These are phyloP conservation scores for Heterocephalus glaber DNA, from an alignment of 2,113 vertebrate genomes.

Conservation along the genomic window DNA sequence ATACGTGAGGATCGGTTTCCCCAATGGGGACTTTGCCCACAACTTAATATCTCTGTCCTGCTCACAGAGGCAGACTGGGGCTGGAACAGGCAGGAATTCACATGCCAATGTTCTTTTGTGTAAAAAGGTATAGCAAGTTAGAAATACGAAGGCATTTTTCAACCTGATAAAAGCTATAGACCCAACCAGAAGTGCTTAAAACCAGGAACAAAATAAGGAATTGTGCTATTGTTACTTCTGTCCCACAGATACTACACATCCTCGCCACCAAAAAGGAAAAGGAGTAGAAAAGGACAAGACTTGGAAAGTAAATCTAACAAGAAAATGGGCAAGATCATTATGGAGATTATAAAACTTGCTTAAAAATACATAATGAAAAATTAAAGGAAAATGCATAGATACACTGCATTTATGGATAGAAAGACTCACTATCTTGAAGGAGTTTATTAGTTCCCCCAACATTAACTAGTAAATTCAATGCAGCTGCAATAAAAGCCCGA, in stretches of 20 bases:
- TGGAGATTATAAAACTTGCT: not conserved
- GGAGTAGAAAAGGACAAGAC: not conserved
- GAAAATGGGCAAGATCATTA: not conserved
- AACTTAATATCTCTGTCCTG: not conserved
- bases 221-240: not conserved
- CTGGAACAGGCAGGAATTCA: not conserved
- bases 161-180: not conserved
- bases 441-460: not conserved
- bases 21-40: not conserved
- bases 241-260: not conserved
- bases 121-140: not conserved
- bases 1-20: not conserved
- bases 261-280: not conserved
- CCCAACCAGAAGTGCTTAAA: not conserved
- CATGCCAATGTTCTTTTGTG: not conserved
- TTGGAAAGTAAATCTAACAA: not conserved
- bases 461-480: not conserved
- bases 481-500: not conserved
- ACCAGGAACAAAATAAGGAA: not conserved
- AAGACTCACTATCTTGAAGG: not conserved
- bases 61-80: not conserved
- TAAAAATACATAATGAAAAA: conserved; percentile 15
- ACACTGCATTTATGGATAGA: not conserved
- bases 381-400: not conserved
- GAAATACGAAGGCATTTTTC: not conserved